These are phyloP conservation scores for Hassar affinis DNA, from an alignment of 2,113 vertebrate genomes.

Conservation along the genomic window DNA sequence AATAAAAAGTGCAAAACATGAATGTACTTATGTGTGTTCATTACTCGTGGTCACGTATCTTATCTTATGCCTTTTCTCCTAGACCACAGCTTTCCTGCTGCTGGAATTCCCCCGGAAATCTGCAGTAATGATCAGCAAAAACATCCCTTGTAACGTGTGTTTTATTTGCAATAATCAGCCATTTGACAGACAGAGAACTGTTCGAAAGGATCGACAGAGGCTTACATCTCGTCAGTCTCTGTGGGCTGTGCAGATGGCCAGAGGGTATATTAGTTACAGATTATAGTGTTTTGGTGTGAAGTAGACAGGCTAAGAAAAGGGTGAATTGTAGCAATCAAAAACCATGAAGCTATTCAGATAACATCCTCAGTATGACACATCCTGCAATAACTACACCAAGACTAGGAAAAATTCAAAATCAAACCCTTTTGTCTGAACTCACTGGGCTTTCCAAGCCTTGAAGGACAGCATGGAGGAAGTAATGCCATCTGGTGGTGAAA, in stretches of 20 bases:
- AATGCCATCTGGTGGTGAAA: conserved; percentile 9
- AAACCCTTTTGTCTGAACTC: neutral
- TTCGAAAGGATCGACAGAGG: too few relatives aligned
- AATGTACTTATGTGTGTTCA: neutral
- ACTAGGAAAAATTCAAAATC: neutral
- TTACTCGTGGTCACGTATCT: neutral
- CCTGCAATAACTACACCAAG: too few relatives aligned
- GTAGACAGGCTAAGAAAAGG: neutral
- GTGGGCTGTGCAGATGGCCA: neutral
- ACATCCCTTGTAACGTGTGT: neutral
- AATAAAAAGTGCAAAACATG: neutral
- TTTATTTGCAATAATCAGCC: neutral
- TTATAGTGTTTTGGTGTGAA: neutral
- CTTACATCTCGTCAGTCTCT: conserved; percentile 6
- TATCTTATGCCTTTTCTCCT: neutral
- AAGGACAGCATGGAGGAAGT: neutral
- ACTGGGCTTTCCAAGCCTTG: neutral
- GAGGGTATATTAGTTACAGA: neutral
- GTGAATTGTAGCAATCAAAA: neutral
- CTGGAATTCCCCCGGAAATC: neutral
- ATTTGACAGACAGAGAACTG: neutral
- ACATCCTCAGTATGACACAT: neutral
- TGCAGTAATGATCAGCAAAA: neutral
- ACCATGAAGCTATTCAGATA: neutral
- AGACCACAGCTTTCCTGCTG: neutral